Conservation (phyloP, 1,140 invertebrate species). For the Neodiprion fabricii region DNA sequence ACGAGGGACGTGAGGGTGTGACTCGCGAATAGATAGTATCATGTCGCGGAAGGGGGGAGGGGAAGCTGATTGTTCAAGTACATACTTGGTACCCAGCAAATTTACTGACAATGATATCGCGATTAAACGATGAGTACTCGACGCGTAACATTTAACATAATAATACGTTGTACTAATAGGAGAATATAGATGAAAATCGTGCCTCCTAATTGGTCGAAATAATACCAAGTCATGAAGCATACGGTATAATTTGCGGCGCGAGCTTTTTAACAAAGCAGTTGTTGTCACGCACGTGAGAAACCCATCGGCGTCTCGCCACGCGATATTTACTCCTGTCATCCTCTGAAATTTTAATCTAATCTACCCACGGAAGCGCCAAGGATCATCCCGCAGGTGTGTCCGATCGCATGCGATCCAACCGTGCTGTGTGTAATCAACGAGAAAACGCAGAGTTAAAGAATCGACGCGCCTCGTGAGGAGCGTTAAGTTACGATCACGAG, state of each 20-base stretch:
- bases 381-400: neutral
- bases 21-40: slow-evolving; percentile 1
- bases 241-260: too few relatives aligned
- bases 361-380: neutral
- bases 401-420: neutral
- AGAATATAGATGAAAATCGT: neutral
- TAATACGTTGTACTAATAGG: neutral
- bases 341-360: neutral
- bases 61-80: neutral
- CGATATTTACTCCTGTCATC: neutral
- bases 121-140: neutral
- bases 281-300: too few relatives aligned
- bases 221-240: neutral
- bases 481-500: too few relatives aligned
- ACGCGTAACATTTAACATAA: neutral
- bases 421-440: neutral
- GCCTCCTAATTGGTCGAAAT: neutral
- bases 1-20: neutral
- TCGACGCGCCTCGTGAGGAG: too few relatives aligned
- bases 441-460: neutral
- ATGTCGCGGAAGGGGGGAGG: neutral
- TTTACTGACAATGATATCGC: neutral
- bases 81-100: neutral
- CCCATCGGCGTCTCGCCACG: neutral
- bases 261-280: too few relatives aligned